Percentiles rank a stretch among this genome's conserved stretches.
Conservation (phyloP, 2,113 vertebrate genomes). For the Sinocyclocheilus anophthalmus region DNA sequence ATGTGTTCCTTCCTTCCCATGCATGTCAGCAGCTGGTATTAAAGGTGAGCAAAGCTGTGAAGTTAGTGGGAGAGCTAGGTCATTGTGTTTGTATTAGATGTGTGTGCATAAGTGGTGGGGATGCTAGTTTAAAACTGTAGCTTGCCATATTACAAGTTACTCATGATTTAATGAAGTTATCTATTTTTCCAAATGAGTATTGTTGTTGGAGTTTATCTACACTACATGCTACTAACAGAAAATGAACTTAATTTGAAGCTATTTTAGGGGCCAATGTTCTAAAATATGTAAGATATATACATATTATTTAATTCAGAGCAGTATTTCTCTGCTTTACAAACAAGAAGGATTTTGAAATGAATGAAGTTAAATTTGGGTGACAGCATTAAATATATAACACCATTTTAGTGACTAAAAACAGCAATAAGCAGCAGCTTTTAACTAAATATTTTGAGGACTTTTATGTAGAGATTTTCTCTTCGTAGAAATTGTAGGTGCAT, state of each 20-base stretch:
- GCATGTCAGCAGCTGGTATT: conserved; percentile 66
- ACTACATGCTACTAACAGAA: neutral
- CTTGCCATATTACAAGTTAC: neutral
- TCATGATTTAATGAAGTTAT: neutral
- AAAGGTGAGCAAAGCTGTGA: conserved; percentile 66
- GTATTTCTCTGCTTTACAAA: neutral
- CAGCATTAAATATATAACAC: neutral
- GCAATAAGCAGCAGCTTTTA: neutral
- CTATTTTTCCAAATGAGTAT: neutral
- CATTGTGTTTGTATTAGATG: neutral
- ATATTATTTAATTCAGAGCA: neutral
- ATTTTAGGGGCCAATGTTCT: neutral
- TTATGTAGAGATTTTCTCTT: neutral
- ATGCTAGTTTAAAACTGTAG: neutral
- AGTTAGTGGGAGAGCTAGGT: neutral
- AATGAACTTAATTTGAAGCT: neutral
- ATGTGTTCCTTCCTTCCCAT: conserved; percentile 50
- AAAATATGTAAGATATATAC: neutral
- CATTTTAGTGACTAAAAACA: neutral
- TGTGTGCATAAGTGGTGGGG: neutral
- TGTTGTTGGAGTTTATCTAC: neutral
- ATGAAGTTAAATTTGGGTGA: neutral
- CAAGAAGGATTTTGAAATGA: neutral
- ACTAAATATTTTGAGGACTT: neutral
- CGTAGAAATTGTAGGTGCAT: neutral